A percentile compares a stretch with the other conserved stretches of the same genome.
Evolutionary conservation across 2,797 vertebrate genomes (phyloP).

Genomic region (Coregonus ussuriensis): DNA sequence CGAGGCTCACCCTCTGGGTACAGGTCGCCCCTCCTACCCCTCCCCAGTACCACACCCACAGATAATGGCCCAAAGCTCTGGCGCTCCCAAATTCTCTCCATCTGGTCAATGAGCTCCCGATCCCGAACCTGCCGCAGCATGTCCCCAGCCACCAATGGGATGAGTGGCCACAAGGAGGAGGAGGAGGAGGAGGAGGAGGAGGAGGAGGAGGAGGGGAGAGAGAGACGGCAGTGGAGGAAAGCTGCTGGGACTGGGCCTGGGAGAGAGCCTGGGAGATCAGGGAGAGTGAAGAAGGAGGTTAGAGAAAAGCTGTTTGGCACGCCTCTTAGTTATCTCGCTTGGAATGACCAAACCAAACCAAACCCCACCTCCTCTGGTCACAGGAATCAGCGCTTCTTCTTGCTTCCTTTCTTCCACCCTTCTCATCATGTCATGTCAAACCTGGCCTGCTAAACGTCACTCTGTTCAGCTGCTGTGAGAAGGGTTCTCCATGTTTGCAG

Average conservation of each 20-base stretch:
- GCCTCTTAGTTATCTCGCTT: constrained; percentile 31
- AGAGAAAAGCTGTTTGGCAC: constrained; percentile 58
- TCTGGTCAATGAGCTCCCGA: constrained; percentile 81
- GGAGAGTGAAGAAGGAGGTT: constrained; percentile 86
- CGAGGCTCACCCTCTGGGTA: constrained; percentile 69
- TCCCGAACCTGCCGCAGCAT: constrained; percentile 67
- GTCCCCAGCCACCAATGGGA: constrained; percentile 62
- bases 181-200: constrained; percentile 74
- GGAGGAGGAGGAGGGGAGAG: constrained; percentile 77
- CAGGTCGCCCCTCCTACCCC: constrained; percentile 66
- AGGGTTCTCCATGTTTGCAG: constrained; percentile 11
- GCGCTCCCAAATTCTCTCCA: constrained; percentile 72
- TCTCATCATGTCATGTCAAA: not conserved
- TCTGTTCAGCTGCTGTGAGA: constrained; percentile 35
- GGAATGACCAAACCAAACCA: constrained; percentile 16
- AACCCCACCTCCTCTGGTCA: constrained; percentile 11
- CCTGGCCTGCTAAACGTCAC: constrained; percentile 18
- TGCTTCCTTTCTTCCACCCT: constrained; percentile 12
- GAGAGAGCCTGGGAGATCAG: constrained; percentile 73
- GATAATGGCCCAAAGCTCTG: constrained; percentile 63
- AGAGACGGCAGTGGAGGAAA: constrained; percentile 80
- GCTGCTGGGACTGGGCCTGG: constrained; percentile 80
- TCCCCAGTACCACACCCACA: constrained; percentile 55
- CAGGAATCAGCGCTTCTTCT: constrained; percentile 12
- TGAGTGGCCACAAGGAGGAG: constrained; percentile 60